Percentiles rank a stretch among this genome's conserved stretches.
These are phyloP conservation scores for Hymenopus coronatus DNA, from an alignment of 2,888 invertebrate species.

Conservation along the genomic window DNA sequence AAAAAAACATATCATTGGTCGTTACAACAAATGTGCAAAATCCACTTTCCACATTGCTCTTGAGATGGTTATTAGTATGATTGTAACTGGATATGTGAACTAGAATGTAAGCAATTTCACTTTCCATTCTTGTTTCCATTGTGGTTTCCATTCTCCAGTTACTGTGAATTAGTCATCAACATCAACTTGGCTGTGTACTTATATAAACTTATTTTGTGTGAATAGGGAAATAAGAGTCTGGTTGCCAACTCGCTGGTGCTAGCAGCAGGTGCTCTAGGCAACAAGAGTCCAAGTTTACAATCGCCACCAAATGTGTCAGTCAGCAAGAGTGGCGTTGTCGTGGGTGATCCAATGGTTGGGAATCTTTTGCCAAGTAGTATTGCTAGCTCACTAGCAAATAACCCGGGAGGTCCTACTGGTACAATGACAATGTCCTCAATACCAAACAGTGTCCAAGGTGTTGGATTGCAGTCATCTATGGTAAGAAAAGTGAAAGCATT, in stretches of 20 bases:
- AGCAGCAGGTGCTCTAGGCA: slow-evolving; percentile 72
- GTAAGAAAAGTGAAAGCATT: background rate
- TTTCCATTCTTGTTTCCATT: no score
- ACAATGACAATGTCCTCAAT: slow-evolving; percentile 43
- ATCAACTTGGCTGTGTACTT: no score
- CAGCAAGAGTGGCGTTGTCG: slow-evolving; percentile 47
- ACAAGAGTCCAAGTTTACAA: slow-evolving; percentile 80
- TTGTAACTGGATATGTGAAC: no score
- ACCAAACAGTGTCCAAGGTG: slow-evolving; percentile 44
- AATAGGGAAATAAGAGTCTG: slow-evolving; percentile 66
- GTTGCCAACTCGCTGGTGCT: slow-evolving; percentile 69
- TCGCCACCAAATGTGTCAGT: slow-evolving; percentile 82
- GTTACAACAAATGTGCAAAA: no score
- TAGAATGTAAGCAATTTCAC: no score
- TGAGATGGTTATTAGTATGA: no score
- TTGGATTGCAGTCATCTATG: slow-evolving; percentile 10
- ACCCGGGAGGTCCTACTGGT: slow-evolving; percentile 38
- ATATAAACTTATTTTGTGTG: no score
- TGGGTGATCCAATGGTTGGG: slow-evolving; percentile 38
- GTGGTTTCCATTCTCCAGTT: no score
- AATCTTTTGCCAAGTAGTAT: slow-evolving; percentile 55
- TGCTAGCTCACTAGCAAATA: slow-evolving; percentile 51
- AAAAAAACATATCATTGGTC: no score
- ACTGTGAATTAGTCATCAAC: no score
- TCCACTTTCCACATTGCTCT: no score